phyloP scores from a whole-genome alignment of 2,797 vertebrate species.

The Notoglanidium macrostoma region DNA sequence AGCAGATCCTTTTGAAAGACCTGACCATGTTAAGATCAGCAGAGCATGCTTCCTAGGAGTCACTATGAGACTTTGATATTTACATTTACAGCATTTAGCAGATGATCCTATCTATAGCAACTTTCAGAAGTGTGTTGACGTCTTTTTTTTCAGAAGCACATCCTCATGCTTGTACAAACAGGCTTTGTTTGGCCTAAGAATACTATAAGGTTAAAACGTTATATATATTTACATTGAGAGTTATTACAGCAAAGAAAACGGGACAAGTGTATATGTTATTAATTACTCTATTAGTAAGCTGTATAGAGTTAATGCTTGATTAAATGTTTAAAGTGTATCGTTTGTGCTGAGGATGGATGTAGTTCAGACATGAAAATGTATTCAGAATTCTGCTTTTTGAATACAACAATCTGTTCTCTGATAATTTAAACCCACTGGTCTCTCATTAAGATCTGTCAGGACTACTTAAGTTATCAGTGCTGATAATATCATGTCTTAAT shows the following conservation, averaged over 20 bases:
- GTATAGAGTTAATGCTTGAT: background rate
- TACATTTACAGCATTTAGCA: background rate
- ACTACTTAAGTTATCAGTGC: background rate
- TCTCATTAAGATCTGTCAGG: constrained; percentile 12
- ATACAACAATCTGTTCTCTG: background rate
- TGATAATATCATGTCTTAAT: constrained; percentile 23
- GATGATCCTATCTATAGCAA: constrained; percentile 1
- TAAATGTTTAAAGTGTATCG: background rate
- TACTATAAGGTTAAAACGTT: background rate
- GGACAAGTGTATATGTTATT: background rate
- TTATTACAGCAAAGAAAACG: background rate
- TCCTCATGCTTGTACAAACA: background rate
- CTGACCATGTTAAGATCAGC: constrained; percentile 59
- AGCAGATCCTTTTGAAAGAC: constrained; percentile 29
- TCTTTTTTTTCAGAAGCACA: background rate
- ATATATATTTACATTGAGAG: background rate
- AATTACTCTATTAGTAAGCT: background rate
- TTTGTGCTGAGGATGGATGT: background rate
- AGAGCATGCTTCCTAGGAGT: constrained; percentile 26
- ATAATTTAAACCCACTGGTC: constrained; percentile 26
- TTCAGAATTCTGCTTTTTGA: background rate
- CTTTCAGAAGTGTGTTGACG: background rate
- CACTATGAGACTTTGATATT: constrained; percentile 9
- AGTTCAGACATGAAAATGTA: background rate
- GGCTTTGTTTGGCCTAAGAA: background rate